A percentile compares a stretch with the other conserved stretches of the same genome.
Evolutionary conservation across 2,113 vertebrate genomes (phyloP).

Genomic region (Zosterops pallidus): DNA sequence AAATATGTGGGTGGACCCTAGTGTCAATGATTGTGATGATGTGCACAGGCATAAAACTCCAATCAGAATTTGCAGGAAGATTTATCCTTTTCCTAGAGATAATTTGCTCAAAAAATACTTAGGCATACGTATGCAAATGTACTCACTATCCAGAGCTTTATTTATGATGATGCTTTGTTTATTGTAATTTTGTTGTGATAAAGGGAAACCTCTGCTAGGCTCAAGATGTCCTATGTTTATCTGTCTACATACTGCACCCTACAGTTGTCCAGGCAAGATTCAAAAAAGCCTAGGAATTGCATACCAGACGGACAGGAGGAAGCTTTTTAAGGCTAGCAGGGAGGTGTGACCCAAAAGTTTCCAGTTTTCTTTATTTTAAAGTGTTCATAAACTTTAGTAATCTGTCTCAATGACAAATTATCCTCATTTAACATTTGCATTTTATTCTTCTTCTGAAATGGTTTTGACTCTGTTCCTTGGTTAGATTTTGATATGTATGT

Average conservation of each 20-base stretch:
- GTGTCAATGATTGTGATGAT: neutral
- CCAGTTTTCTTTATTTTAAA: neutral
- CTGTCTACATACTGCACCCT: rapidly evolving
- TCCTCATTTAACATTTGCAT: neutral
- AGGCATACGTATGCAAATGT: rapidly evolving
- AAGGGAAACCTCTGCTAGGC: neutral
- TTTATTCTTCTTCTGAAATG: neutral
- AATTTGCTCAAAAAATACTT: neutral
- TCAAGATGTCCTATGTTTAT: neutral
- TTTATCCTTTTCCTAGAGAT: neutral
- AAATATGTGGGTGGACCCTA: neutral
- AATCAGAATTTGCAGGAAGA: neutral
- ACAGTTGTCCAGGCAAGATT: neutral
- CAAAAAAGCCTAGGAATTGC: neutral
- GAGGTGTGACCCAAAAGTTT: neutral
- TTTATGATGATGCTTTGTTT: neutral
- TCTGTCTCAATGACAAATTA: neutral
- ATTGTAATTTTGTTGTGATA: neutral
- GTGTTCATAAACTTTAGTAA: neutral
- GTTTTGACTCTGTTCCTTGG: neutral
- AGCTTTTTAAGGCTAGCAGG: neutral
- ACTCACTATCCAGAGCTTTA: neutral
- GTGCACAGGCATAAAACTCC: neutral
- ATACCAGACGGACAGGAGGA: neutral
- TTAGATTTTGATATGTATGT: neutral